Evolutionary conservation across 2,888 invertebrate genomes (phyloP).

Genomic region (Dynastes tityus): DNA sequence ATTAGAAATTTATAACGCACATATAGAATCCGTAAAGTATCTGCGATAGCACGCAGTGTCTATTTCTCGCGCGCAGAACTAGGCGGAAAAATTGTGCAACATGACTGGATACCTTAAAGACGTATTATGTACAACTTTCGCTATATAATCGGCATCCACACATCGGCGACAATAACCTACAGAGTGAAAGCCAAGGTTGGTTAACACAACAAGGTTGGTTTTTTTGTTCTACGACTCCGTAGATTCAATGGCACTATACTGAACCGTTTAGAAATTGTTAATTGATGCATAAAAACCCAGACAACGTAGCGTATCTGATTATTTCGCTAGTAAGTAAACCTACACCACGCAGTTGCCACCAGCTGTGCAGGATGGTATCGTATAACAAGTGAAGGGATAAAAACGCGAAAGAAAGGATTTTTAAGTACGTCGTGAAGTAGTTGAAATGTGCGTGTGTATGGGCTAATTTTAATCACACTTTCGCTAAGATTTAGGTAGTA

Average conservation of each 20-base stretch:
- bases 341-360: conserved; percentile 16
- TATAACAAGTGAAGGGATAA: conserved; percentile 37
- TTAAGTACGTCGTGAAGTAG: background rate
- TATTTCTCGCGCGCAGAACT: conserved; percentile 17
- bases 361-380: conserved; percentile 29
- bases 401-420: conserved; percentile 3
- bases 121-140: conserved; percentile 34
- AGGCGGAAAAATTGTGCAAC: conserved; percentile 39
- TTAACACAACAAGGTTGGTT: conserved; percentile 11
- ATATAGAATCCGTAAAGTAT: background rate
- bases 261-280: conserved; percentile 48
- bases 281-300: conserved; percentile 44
- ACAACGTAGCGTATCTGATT: conserved; percentile 28
- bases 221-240: conserved; percentile 11
- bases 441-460: background rate
- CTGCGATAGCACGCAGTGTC: background rate
- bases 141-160: conserved; percentile 11
- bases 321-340: conserved; percentile 24
- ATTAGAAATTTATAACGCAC: conserved; percentile 27
- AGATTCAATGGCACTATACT: conserved; percentile 31
- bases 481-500: background rate
- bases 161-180: conserved; percentile 34
- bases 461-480: background rate
- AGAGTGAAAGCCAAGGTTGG: conserved; percentile 46
- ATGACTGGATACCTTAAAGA: conserved; percentile 23